Evolutionary conservation across 1,140 invertebrate species (phyloP), one percentile per base, ranked within the genome.

Genomic region (Cepaea nemoralis): DNA sequence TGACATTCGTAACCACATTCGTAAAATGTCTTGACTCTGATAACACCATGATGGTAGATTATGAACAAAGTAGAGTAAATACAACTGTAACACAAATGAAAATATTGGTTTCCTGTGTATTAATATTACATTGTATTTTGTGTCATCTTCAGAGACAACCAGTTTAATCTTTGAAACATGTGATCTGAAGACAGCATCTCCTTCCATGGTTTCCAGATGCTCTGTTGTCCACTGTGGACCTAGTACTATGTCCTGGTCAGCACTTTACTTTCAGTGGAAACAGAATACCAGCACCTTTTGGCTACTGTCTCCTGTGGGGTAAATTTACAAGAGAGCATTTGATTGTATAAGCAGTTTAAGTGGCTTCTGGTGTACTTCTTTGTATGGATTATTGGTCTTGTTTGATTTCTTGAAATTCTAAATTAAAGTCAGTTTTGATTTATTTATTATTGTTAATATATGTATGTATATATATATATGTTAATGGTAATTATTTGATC

Each of bases 161-260:
- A 80, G 84, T 19, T 16, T 91, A 59, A 86, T 91, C 33, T 90
- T 90, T 87, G 91, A 91, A 86, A 88, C 88, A 10, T 81, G 75
- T 66, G 80, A 85, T 40, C 80, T 91, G 75, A 79, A 71, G 27
- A 81, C 86, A 63, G 85, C 87, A 0, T 90, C 91, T 0, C 91
- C 91, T 31, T 85, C 89, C 22, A 86, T 83, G 0, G 74, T 91
- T 24, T 73, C 88, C 14, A 84, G 86, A 19, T 89, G 88, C 82
- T 81, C 81, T 22, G 82, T 91, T 10, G 80, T 91, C 48, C 85
- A 90, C 78, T 89, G 86, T 86, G 83, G 83, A 24, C 71, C 83
- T 0, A 82, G 80, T 10, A 86, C 84, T 2, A 85, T 87, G 10
- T 81, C 84, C 37, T 91, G 91, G 91, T 86, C 83, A 24, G 86